Base-by-base conservation (phyloP, 2,888 invertebrate genomes). In the Quadroppia sp. region DNA sequence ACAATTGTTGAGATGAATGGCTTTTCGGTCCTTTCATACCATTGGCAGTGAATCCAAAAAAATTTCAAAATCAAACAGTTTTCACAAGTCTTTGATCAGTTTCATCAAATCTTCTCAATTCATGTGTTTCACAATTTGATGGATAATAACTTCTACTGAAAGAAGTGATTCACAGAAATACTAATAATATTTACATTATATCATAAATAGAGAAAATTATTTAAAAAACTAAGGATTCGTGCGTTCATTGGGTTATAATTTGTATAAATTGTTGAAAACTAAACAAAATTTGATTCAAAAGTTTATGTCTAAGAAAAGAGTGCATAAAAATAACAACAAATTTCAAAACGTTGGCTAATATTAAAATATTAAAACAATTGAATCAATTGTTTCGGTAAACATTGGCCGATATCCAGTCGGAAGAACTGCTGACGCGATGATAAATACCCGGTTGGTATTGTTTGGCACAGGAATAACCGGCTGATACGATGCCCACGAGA, bases 361-460 rank as follows among this genome's bases (percentile, higher is more conserved):
- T n/a, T 69, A 48, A n/a, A n/a, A n/a, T n/a, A n/a, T n/a, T n/a
- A n/a, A n/a, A 36, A 36, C 36, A 36, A 36, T 36, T 36, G 13
- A 3, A 15, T 23, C 13, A 13, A 32, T 71, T 71, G 23, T 59
- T 59, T 64, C 71, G 73, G 67, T 77, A 76, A 76, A 78, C 77
- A 56, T 77, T 79, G 45, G 79, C 77, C 11, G 87, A 88, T 79
- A 94, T 92, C 94, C 94, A 94, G 82, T 94, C 94, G 7, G 94
- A 92, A 0, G 94, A 94, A 81, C 92, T 91, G 0, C 76, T 91
- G 7, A 94, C 94, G 78, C 94, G 86, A 82, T 94, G 94, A 83
- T 94, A 94, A 79, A 94, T 94, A 70, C 94, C 94, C 0, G 94
- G 94, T 81, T 94, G 94, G 23, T 94, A 93, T 20, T 92, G 87